These are phyloP conservation scores for Lemur catta DNA, from an alignment of 2,797 vertebrate species.

Conservation along the genomic window DNA sequence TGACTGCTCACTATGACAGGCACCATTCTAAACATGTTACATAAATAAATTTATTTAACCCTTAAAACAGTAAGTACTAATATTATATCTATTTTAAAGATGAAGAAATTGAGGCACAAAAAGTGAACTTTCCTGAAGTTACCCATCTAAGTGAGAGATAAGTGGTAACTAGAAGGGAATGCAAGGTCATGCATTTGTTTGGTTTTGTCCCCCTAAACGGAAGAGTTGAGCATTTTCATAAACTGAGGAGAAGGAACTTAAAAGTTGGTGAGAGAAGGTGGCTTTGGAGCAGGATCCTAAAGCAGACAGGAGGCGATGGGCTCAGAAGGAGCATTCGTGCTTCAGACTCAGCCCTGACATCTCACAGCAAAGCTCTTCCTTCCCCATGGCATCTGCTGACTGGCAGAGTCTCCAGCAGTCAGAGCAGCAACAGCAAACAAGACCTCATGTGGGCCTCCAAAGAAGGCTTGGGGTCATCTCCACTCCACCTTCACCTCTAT, in stretches of 20 bases:
- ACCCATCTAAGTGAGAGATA: background rate
- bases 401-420: background rate
- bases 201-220: background rate
- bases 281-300: background rate
- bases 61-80: background rate
- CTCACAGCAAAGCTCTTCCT: background rate
- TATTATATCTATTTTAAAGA: background rate
- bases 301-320: background rate
- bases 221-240: background rate
- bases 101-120: constrained; percentile 8
- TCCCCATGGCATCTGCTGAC: background rate
- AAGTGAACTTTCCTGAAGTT: background rate
- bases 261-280: background rate
- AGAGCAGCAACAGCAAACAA: background rate
- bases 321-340: background rate
- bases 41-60: background rate
- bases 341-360: background rate
- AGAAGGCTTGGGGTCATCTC: background rate
- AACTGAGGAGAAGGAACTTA: background rate
- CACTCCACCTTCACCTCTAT: background rate
- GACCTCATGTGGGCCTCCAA: background rate
- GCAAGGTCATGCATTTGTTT: background rate
- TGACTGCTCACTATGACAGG: background rate
- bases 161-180: background rate
- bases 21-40: background rate